phyloP scores from a whole-genome alignment of 2,888 invertebrate genomes.

The Caradrina clavipalpis region DNA sequence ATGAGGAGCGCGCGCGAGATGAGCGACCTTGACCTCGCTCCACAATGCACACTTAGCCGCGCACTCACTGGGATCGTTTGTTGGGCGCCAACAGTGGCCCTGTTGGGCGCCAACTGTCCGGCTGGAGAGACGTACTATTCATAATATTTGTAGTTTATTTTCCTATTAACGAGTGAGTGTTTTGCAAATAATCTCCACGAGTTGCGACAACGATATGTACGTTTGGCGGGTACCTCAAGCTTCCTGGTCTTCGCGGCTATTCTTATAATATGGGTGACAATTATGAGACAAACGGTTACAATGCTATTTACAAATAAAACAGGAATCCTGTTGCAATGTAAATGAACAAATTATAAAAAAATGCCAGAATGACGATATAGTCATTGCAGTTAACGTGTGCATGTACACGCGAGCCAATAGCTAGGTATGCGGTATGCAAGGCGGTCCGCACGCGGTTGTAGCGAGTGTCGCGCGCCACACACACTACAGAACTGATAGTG shows the following conservation, averaged over 20 bases:
- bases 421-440: background rate
- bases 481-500: too few relatives aligned
- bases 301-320: background rate
- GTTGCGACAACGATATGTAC: too few relatives aligned
- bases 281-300: too few relatives aligned
- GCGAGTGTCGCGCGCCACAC: too few relatives aligned
- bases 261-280: too few relatives aligned
- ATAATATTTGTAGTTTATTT: background rate
- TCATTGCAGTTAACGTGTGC: too few relatives aligned
- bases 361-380: too few relatives aligned
- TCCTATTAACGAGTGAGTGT: background rate
- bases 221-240: too few relatives aligned
- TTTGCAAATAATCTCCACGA: background rate
- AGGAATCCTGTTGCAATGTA: background rate
- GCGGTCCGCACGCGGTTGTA: background rate
- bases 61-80: background rate
- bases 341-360: too few relatives aligned
- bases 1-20: constrained; percentile 32
- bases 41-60: constrained; percentile 7
- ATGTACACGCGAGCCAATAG: background rate
- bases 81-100: background rate
- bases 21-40: constrained; percentile 50
- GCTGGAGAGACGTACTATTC: background rate
- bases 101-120: background rate
- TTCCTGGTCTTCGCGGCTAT: too few relatives aligned